These are phyloP conservation scores for Neodiprion virginianus DNA, from an alignment of 1,140 invertebrate species.

Conservation along the genomic window DNA sequence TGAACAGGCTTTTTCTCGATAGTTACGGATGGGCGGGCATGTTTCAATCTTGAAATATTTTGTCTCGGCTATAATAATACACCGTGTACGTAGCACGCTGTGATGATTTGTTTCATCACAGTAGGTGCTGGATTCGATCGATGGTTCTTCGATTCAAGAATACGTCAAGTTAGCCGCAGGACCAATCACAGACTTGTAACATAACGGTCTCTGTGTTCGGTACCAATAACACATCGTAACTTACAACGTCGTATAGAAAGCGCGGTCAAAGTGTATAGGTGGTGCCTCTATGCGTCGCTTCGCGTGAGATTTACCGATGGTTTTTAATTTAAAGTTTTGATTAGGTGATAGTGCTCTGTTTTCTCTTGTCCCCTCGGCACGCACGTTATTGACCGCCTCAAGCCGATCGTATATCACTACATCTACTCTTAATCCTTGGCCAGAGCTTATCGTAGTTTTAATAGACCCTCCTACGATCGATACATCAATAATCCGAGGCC, in stretches of 20 bases:
- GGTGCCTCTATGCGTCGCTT: background rate
- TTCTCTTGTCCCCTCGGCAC: background rate
- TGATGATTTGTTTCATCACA: background rate
- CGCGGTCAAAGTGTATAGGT: background rate
- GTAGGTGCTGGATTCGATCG: background rate
- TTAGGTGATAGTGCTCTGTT: background rate
- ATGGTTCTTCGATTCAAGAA: background rate
- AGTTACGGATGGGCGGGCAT: background rate
- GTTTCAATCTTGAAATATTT: slow-evolving; percentile 3
- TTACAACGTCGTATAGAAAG: background rate
- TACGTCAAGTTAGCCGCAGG: background rate
- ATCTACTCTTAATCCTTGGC: background rate
- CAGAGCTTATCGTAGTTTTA: background rate
- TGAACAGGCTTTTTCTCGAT: no score
- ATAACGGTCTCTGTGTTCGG: background rate
- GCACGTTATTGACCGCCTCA: background rate
- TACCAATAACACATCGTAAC: slow-evolving; percentile 2
- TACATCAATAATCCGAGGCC: background rate
- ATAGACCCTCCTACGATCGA: background rate
- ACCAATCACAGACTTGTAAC: background rate
- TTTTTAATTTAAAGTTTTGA: background rate
- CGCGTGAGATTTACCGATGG: background rate
- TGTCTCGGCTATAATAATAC: background rate
- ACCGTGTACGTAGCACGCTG: background rate
- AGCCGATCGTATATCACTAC: background rate